Evolutionary conservation across 2,888 invertebrate genomes (phyloP).

Genomic region (Eudasyphora cyanicolor): DNA sequence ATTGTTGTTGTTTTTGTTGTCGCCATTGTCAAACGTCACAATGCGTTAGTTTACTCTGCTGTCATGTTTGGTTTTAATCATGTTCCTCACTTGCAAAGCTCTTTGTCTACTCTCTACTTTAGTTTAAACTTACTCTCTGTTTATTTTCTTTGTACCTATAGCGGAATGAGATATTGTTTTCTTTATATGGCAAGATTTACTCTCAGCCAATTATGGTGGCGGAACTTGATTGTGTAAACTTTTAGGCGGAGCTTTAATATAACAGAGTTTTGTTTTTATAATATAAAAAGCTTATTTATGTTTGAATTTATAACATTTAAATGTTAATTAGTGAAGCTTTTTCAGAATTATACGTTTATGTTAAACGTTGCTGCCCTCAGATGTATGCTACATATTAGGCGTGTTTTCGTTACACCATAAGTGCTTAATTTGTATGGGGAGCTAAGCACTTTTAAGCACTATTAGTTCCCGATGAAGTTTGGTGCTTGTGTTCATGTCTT

Average conservation of each 20-base stretch:
- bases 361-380: too few relatives aligned
- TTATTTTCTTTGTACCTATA: not conserved
- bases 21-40: not conserved
- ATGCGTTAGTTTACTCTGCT: conserved; percentile 26
- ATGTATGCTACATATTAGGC: too few relatives aligned
- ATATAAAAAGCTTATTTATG: conserved; percentile 32
- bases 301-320: not conserved
- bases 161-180: conserved; percentile 19
- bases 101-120: not conserved
- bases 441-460: too few relatives aligned
- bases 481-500: too few relatives aligned
- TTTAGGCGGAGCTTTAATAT: conserved; percentile 39
- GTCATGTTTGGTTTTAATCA: not conserved
- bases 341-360: too few relatives aligned
- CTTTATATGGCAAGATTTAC: conserved; percentile 39
- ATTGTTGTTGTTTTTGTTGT: not conserved
- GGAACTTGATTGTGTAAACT: conserved; percentile 33
- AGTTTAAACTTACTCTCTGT: not conserved
- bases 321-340: not conserved
- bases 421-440: too few relatives aligned
- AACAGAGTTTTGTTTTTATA: not conserved
- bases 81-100: too few relatives aligned
- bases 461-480: too few relatives aligned
- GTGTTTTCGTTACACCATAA: too few relatives aligned
- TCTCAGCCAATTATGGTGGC: not conserved